phyloP scores from a whole-genome alignment of 2,113 vertebrate genomes.

The Xyrauchen texanus region DNA sequence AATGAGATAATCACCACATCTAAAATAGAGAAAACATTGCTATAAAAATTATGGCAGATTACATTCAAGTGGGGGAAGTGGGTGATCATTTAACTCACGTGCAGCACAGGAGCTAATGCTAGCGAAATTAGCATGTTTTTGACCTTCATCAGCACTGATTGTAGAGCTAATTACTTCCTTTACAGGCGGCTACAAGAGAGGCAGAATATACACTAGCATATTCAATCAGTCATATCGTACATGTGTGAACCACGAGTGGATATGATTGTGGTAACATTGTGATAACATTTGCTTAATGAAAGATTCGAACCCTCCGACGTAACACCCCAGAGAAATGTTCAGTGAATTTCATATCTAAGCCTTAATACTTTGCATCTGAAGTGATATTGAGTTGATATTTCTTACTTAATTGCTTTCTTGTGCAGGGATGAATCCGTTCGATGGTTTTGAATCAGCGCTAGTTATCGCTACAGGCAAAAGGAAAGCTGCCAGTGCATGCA shows the following conservation, averaged over 20 bases:
- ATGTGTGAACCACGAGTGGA: slow-evolving; percentile 30
- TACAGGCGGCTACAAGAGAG: slow-evolving; percentile 42
- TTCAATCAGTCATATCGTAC: slow-evolving; percentile 31
- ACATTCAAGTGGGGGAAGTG: slow-evolving; percentile 26
- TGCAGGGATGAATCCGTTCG: slow-evolving; percentile 1
- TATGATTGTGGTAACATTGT: slow-evolving; percentile 28
- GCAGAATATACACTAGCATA: slow-evolving; percentile 22
- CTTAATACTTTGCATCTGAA: slow-evolving; percentile 32
- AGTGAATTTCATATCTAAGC: slow-evolving; percentile 21
- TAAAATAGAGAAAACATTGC: slow-evolving; percentile 51
- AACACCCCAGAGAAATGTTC: slow-evolving; percentile 20
- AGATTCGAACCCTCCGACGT: slow-evolving; percentile 22
- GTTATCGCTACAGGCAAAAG: slow-evolving; percentile 3
- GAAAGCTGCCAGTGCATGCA: slow-evolving; percentile 13
- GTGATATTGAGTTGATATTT: slow-evolving; percentile 37
- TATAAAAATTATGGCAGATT: slow-evolving; percentile 46
- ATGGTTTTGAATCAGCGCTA: slow-evolving; percentile 17
- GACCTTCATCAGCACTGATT: slow-evolving; percentile 53
- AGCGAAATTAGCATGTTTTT: slow-evolving; percentile 55
- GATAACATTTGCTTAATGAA: slow-evolving; percentile 26
- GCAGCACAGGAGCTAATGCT: slow-evolving; percentile 31
- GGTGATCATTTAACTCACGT: not conserved
- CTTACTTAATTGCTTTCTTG: slow-evolving; percentile 28
- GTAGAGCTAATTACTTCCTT: slow-evolving; percentile 55
- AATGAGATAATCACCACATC: slow-evolving; percentile 46